Evolutionary conservation across 2,113 vertebrate genomes (phyloP).

Genomic region (Trematomus loennbergii): DNA sequence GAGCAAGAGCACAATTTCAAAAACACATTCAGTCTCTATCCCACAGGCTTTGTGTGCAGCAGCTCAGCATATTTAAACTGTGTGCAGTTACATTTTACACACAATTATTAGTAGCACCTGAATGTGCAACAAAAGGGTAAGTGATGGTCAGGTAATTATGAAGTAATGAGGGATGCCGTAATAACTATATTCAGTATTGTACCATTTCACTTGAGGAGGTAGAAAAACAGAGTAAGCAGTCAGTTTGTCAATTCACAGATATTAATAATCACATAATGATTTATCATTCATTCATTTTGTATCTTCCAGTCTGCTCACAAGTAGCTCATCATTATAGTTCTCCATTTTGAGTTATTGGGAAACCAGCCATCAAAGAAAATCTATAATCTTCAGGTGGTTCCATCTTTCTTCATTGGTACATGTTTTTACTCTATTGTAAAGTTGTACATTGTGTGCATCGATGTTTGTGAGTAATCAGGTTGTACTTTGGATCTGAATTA

Average conservation of each 20-base stretch:
- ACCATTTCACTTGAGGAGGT: neutral
- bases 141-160: neutral
- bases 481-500: conserved; percentile 47
- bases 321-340: neutral
- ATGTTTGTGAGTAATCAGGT: conserved; percentile 43
- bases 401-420: too few relatives aligned
- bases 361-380: neutral
- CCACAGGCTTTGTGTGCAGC: neutral
- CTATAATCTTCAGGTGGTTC: neutral
- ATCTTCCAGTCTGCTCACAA: neutral
- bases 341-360: neutral
- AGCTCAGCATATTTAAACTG: neutral
- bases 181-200: neutral
- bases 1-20: conserved; percentile 1
- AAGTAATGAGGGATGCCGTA: neutral
- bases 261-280: neutral
- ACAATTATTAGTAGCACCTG: neutral
- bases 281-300: neutral
- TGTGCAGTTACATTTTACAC: neutral
- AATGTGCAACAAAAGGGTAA: neutral
- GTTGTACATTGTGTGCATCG: conserved; percentile 2
- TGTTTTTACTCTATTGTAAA: neutral
- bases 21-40: conserved; percentile 19
- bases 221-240: neutral
- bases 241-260: neutral